These are phyloP conservation scores for Nemotelus nigrinus DNA, from an alignment of 2,888 invertebrate species.

Conservation along the genomic window DNA sequence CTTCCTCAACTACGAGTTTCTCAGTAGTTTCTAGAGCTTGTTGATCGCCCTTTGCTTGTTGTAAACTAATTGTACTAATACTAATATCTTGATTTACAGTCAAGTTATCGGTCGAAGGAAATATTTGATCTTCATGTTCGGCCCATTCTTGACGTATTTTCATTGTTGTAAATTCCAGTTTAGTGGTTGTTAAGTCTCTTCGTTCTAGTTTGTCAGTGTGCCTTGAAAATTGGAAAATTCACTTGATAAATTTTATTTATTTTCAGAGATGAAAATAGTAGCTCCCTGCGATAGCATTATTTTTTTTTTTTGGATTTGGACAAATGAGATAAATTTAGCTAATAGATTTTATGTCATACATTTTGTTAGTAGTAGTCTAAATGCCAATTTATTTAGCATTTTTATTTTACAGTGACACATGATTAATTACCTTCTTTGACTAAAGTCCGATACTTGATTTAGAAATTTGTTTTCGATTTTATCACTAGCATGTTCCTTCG, in stretches of 20 bases:
- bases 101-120: slow-evolving; percentile 57
- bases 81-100: slow-evolving; percentile 56
- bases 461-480: slow-evolving; percentile 66
- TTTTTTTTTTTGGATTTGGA: no score
- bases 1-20: not conserved
- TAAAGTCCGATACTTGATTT: slow-evolving; percentile 74
- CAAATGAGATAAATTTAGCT: no score
- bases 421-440: slow-evolving; percentile 60
- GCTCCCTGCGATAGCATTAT: not conserved
- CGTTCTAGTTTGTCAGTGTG: slow-evolving; percentile 68
- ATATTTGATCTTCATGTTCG: slow-evolving; percentile 63
- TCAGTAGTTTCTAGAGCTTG: slow-evolving; percentile 37
- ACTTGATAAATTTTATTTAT: slow-evolving; percentile 1
- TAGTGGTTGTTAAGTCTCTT: slow-evolving; percentile 59
- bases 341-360: no score
- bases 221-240: slow-evolving; percentile 58
- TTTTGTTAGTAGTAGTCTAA: no score
- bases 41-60: slow-evolving; percentile 34
- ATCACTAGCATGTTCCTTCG: slow-evolving; percentile 67
- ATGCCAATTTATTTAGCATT: no score
- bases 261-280: not conserved
- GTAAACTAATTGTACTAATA: slow-evolving; percentile 53
- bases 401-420: no score
- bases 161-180: slow-evolving; percentile 64
- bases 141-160: slow-evolving; percentile 65